Percentiles rank a stretch among this genome's conserved stretches.
These are phyloP conservation scores for Lasioglossum zephyrum DNA, from an alignment of 2,888 invertebrate species.

Conservation along the genomic window DNA sequence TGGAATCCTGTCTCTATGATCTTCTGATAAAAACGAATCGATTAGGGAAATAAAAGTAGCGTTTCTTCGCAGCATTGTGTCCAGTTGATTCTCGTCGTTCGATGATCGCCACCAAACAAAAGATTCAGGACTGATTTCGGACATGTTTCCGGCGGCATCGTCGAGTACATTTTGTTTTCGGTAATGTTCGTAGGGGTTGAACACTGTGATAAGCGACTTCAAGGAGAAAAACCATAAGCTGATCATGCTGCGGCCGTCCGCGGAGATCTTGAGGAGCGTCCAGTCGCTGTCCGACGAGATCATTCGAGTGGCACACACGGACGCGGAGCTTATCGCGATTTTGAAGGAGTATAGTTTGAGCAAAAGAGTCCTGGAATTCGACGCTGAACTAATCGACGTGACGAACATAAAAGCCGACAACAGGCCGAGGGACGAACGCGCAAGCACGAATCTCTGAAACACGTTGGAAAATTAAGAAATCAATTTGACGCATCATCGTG, in stretches of 20 bases:
- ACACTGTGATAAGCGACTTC: conserved; percentile 72
- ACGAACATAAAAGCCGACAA: conserved; percentile 23
- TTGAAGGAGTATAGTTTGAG: conserved; percentile 57
- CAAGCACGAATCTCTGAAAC: conserved; percentile 63
- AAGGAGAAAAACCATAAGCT: conserved; percentile 68
- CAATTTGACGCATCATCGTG: not conserved
- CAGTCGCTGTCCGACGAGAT: conserved; percentile 69
- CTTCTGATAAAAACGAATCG: not conserved
- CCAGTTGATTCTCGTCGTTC: not conserved
- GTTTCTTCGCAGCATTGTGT: not conserved
- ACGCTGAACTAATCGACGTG: conserved; percentile 42
- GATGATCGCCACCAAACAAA: not conserved
- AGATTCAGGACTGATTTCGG: conserved; percentile 36
- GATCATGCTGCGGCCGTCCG: conserved; percentile 72
- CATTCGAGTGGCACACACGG: conserved; percentile 72
- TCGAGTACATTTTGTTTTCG: not conserved
- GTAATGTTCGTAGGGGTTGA: conserved; percentile 70
- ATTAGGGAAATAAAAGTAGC: not conserved
- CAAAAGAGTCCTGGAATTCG: conserved; percentile 29
- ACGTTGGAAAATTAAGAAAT: not conserved
- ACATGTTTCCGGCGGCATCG: not conserved
- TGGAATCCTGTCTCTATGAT: too few species aligned
- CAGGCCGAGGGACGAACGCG: conserved; percentile 28
- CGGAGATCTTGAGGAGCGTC: conserved; percentile 71
- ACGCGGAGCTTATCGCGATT: conserved; percentile 71